Conservation (phyloP, 2,888 invertebrate genomes). For the Lingula anatina region DNA sequence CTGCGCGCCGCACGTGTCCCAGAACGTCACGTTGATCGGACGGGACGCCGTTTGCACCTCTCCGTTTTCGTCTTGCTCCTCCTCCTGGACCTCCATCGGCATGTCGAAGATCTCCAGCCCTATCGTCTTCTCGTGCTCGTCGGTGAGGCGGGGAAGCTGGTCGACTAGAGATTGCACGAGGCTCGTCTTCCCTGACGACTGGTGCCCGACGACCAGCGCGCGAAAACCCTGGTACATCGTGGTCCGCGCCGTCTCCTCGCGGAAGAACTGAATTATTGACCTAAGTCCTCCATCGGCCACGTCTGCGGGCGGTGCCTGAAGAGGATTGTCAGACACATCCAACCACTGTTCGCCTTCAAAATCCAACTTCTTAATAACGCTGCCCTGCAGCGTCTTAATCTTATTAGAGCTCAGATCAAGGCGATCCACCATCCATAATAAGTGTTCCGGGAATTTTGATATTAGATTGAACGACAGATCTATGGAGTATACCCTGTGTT, state of each 20-base stretch:
- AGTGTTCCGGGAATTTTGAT: conserved; percentile 44
- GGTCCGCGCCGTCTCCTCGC: conserved; percentile 35
- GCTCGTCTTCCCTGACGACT: conserved; percentile 34
- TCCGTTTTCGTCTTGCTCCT: conserved; percentile 25
- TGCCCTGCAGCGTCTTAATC: conserved; percentile 32
- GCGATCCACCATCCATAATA: conserved; percentile 35
- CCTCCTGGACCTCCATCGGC: conserved; percentile 19
- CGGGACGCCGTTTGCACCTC: conserved; percentile 21
- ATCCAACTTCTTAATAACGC: conserved; percentile 38
- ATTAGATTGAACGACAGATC: conserved; percentile 45
- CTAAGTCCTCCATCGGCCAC: conserved; percentile 41
- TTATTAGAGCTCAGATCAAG: conserved; percentile 40
- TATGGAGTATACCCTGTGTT: conserved; percentile 27
- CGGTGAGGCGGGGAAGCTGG: conserved; percentile 38
- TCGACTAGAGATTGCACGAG: conserved; percentile 44
- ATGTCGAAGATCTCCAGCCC: conserved; percentile 41
- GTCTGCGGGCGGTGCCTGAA: conserved; percentile 39
- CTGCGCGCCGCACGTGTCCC: conserved; percentile 45
- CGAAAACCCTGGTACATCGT: conserved; percentile 36
- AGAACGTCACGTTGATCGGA: too few relatives aligned
- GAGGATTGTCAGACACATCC: conserved; percentile 37
- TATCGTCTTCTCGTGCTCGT: conserved; percentile 32
- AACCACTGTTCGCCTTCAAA: conserved; percentile 26
- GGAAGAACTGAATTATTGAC: conserved; percentile 42
- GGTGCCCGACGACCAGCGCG: conserved; percentile 30